Evolutionary conservation across 2,113 vertebrate species (phyloP).

Genomic region (Perccottus glenii): DNA sequence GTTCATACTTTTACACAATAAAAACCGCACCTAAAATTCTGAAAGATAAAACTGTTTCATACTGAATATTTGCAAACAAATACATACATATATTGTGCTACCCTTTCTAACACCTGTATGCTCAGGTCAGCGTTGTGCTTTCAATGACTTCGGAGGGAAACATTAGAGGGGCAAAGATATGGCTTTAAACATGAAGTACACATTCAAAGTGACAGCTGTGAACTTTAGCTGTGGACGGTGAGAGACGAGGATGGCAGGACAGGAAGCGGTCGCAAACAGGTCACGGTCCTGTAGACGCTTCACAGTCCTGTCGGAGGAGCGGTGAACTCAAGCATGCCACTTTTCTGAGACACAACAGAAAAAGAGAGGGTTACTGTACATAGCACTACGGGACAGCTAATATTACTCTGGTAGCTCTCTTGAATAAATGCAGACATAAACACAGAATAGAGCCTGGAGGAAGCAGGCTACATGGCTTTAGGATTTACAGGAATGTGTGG

Average conservation of each 20-base stretch:
- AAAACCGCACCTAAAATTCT: conserved; percentile 4
- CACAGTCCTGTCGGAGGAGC: conserved; percentile 33
- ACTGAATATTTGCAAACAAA: conserved; percentile 14
- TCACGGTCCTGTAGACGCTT: conserved; percentile 8
- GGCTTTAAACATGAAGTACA: conserved; percentile 1
- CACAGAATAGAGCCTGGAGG: neutral
- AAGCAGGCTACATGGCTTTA: conserved; percentile 26
- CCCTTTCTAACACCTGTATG: neutral
- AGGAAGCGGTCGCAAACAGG: neutral
- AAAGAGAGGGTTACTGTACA: conserved; percentile 15
- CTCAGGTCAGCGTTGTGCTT: conserved; percentile 2
- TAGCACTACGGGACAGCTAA: neutral
- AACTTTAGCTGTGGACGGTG: neutral
- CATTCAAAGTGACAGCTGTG: conserved; percentile 3
- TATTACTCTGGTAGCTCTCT: neutral
- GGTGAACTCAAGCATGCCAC: conserved; percentile 46
- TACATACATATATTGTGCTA: neutral
- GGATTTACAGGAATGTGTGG: neutral
- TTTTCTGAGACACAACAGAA: conserved; percentile 54
- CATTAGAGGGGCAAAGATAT: neutral
- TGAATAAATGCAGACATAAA: conserved; percentile 8
- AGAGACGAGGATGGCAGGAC: neutral
- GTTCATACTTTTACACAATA: neutral
- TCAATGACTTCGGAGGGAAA: conserved; percentile 4
- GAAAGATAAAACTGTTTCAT: neutral